These are phyloP conservation scores for Macrobrachium nipponense DNA, from an alignment of 1,140 invertebrate species.

Conservation along the genomic window DNA sequence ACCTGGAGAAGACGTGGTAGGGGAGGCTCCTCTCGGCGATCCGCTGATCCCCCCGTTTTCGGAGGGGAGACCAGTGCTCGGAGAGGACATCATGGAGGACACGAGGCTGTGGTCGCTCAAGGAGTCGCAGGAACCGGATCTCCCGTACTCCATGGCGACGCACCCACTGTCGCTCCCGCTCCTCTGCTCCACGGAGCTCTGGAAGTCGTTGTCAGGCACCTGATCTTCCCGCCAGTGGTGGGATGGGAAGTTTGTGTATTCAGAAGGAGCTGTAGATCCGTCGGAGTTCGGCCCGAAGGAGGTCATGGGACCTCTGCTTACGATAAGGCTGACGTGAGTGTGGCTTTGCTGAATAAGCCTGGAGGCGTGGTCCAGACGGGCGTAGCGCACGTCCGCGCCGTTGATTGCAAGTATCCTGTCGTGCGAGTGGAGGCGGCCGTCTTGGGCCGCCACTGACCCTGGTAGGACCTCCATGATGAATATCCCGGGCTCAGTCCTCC, in stretches of 20 bases:
- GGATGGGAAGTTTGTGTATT: slow-evolving; percentile 20
- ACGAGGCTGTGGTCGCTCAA: slow-evolving; percentile 59
- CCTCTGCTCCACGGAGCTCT: slow-evolving; percentile 25
- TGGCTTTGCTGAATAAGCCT: slow-evolving; percentile 69
- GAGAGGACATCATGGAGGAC: slow-evolving; percentile 60
- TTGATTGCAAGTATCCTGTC: slow-evolving; percentile 75
- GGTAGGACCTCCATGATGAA: slow-evolving; percentile 71
- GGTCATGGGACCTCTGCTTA: slow-evolving; percentile 34
- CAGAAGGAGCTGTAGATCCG: slow-evolving; percentile 14
- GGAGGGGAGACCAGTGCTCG: slow-evolving; percentile 50
- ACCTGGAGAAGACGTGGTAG: slow-evolving; percentile 43
- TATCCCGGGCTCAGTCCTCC: slow-evolving; percentile 70
- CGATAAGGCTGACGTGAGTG: slow-evolving; percentile 51
- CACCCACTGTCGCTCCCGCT: slow-evolving; percentile 47
- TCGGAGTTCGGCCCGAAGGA: slow-evolving; percentile 29
- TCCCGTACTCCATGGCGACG: slow-evolving; percentile 37
- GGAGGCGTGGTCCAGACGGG: slow-evolving; percentile 70
- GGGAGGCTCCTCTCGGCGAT: slow-evolving; percentile 35
- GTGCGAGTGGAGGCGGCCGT: slow-evolving; percentile 74
- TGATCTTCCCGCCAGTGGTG: slow-evolving; percentile 28
- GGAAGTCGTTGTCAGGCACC: slow-evolving; percentile 33
- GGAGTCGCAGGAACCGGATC: slow-evolving; percentile 58
- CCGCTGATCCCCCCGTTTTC: slow-evolving; percentile 33
- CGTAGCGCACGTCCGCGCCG: slow-evolving; percentile 69
- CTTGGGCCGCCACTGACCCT: slow-evolving; percentile 72